These are phyloP conservation scores for Xylocopa sonorina DNA, from an alignment of 1,140 invertebrate species.

Conservation along the genomic window DNA sequence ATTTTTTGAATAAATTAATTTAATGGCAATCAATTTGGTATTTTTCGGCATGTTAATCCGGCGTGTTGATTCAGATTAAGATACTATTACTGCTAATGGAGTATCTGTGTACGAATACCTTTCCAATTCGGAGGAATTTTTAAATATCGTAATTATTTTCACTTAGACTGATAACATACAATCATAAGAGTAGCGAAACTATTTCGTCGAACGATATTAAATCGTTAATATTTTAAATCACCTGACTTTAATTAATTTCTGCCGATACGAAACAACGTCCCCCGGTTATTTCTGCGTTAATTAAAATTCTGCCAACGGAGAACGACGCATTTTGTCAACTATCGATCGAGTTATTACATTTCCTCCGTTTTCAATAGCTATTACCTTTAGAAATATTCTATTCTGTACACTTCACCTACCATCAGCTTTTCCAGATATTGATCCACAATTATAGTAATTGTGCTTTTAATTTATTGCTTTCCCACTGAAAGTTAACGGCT, in stretches of 20 bases:
- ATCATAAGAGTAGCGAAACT: not conserved
- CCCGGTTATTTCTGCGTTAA: conserved; percentile 2
- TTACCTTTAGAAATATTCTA: not conserved
- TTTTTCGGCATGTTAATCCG: not conserved
- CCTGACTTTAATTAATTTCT: not conserved
- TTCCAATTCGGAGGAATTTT: too few relatives aligned
- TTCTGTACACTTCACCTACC: not conserved
- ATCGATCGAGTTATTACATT: not conserved
- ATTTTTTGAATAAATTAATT: conserved; percentile 49
- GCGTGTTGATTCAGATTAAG: too few relatives aligned
- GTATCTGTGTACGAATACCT: too few relatives aligned
- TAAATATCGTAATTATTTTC: too few relatives aligned
- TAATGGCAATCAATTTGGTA: not conserved
- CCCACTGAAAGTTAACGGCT: not conserved
- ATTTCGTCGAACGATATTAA: not conserved
- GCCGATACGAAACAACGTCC: not conserved
- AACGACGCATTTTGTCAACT: not conserved
- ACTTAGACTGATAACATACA: not conserved
- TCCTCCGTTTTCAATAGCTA: not conserved
- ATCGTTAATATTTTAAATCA: not conserved
- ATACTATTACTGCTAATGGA: too few relatives aligned
- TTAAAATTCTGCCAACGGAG: conserved; percentile 12
- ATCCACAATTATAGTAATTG: too few relatives aligned
- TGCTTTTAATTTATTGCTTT: not conserved
- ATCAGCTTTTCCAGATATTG: too few relatives aligned